Base-by-base conservation (phyloP, 2,888 invertebrate genomes). In the Silvanus unidentatus region DNA sequence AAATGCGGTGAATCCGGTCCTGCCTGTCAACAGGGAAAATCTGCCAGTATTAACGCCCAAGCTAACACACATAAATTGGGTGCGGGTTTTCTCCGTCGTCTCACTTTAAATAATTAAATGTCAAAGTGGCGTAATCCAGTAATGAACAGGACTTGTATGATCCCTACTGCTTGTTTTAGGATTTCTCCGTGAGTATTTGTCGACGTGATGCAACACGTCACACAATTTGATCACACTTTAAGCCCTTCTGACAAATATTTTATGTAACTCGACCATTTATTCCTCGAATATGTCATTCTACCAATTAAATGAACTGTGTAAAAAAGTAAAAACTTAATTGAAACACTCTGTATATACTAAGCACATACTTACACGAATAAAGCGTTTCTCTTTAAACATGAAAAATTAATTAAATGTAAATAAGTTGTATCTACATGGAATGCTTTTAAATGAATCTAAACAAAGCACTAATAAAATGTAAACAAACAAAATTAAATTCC, bases 101-200 rank as follows among this genome's bases (percentile, higher is more conserved):
- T 66, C 66, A 67, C 68, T 69, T 68, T 69, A 66, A 69, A 69
- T 69, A 68, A 69, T 68, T 66, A 68, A 67, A 68, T 63, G 68
- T 69, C 67, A 68, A 66, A 66, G 66, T 59, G 61, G 61, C 58
- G 65, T 64, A 65, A 65, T 65, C 65, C 60, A 53, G 61, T 66
- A 65, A 66, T 66, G 66, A 65, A 66, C 63, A 65, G 60, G 59
- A 60, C 59, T 57, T 50, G 52, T 50, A 48, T 47, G 46, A 49
- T 49, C 48, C 48, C 22, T 42, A 47, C 48, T 44, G 55, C 59
- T 59, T 63, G 66, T 64, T 63, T 59, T 57, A 58, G 63, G 59
- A 63, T 63, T 62, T 63, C n/a, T n/a, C 22, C 22, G 4, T 22
- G 22, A 22, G 22, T 22, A 62, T 63, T 63, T 58, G 63, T 58